These are phyloP conservation scores for Lordiphosa mommai DNA, from an alignment of 1,140 invertebrate species.

Conservation along the genomic window DNA sequence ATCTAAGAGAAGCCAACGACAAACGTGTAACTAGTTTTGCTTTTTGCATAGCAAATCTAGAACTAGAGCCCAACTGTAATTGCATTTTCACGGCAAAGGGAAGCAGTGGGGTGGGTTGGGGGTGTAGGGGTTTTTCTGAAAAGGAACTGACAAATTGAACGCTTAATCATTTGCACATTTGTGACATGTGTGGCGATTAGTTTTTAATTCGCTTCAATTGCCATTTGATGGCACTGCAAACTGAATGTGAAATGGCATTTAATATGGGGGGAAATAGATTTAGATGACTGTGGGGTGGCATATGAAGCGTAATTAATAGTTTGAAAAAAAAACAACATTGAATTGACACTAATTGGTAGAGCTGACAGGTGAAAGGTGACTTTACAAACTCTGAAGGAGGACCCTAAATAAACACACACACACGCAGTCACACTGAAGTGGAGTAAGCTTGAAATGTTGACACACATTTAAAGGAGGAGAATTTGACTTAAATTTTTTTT, in stretches of 20 bases:
- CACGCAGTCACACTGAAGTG: no score
- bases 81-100: conserved; percentile 10
- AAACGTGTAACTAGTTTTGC: background rate
- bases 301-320: conserved; percentile 10
- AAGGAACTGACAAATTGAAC: conserved; percentile 47
- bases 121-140: no score
- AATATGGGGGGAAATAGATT: background rate
- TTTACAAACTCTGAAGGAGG: no score
- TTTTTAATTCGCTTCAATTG: conserved; percentile 50
- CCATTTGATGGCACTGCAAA: conserved; percentile 31
- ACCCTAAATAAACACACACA: no score
- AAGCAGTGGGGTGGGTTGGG: no score
- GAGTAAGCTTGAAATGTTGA: no score
- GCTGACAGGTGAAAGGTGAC: conserved; percentile 3
- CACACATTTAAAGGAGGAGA: conserved; percentile 18
- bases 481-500: no score
- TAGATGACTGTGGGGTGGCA: background rate
- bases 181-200: conserved; percentile 46
- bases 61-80: conserved; percentile 33
- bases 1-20: conserved; percentile 4
- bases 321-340: conserved; percentile 13
- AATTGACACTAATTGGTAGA: conserved; percentile 46
- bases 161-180: conserved; percentile 46
- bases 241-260: conserved; percentile 5
- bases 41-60: conserved; percentile 5